Percentiles rank a stretch among this genome's conserved stretches.
Evolutionary conservation across 2,888 invertebrate species (phyloP).

Genomic region (Sabellastarte sp.): DNA sequence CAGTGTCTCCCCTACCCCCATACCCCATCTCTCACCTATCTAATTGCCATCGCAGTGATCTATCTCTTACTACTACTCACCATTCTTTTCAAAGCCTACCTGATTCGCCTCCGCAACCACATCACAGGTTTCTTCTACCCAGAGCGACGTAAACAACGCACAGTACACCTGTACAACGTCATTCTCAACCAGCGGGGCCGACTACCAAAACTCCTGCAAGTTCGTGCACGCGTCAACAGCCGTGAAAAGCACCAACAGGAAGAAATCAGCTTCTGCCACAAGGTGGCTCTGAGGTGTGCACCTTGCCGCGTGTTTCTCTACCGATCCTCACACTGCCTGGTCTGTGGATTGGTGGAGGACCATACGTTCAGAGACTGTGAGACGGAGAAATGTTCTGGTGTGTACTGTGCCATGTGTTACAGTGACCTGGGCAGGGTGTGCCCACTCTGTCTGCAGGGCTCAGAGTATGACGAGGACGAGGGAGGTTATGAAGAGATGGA

Average conservation of each 20-base stretch:
- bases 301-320: slow-evolving; percentile 18
- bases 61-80: slow-evolving; percentile 22
- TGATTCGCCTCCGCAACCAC: slow-evolving; percentile 28
- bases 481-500: slow-evolving; percentile 14
- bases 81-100: slow-evolving; percentile 30
- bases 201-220: slow-evolving; percentile 23
- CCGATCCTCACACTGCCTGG: slow-evolving; percentile 22
- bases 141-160: slow-evolving; percentile 29
- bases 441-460: slow-evolving; percentile 27
- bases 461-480: slow-evolving; percentile 19
- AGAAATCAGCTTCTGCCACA: slow-evolving; percentile 18
- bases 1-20: slow-evolving; percentile 25
- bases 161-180: slow-evolving; percentile 32
- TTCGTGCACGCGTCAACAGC: slow-evolving; percentile 21
- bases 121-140: slow-evolving; percentile 34
- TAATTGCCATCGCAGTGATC: slow-evolving; percentile 21
- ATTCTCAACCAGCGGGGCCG: slow-evolving; percentile 27
- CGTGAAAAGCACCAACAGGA: slow-evolving; percentile 17
- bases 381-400: slow-evolving; percentile 27
- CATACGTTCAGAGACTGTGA: slow-evolving; percentile 28
- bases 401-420: slow-evolving; percentile 29
- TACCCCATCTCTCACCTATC: slow-evolving; percentile 20
- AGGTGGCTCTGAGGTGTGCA: slow-evolving; percentile 14
- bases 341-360: slow-evolving; percentile 22
- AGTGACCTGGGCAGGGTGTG: slow-evolving; percentile 28